Evolutionary conservation across 2,888 invertebrate species (phyloP).

Genomic region (Nomada fucata): DNA sequence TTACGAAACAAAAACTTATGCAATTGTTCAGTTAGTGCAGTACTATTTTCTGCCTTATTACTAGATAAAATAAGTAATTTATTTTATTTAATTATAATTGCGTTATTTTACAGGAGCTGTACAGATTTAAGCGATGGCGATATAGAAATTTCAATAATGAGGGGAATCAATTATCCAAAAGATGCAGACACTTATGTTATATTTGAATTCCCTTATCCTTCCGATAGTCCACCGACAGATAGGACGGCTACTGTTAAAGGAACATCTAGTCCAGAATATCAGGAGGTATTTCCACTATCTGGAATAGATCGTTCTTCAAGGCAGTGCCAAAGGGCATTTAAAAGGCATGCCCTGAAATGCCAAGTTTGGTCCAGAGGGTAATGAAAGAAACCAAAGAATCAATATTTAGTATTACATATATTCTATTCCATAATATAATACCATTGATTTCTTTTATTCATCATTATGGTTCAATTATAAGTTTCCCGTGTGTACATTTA

Average conservation of each 20-base stretch:
- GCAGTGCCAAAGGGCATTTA: constrained; percentile 93
- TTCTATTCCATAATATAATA: not conserved
- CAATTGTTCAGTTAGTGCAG: constrained; percentile 92
- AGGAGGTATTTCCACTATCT: constrained; percentile 88
- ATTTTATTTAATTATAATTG: not conserved
- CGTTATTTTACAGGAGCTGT: constrained; percentile 87
- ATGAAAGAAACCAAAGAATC: constrained; percentile 73
- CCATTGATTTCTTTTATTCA: not conserved
- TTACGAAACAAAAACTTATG: constrained; percentile 95
- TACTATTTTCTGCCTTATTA: constrained; percentile 20
- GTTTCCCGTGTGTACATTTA: not conserved
- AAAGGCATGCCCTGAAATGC: constrained; percentile 94
- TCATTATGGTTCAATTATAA: not conserved
- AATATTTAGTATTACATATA: constrained; percentile 27
- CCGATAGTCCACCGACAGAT: constrained; percentile 91
- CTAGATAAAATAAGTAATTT: constrained; percentile 4
- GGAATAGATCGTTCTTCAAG: constrained; percentile 92
- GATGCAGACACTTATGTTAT: constrained; percentile 97
- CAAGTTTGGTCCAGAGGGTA: constrained; percentile 97
- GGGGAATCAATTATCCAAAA: constrained; percentile 95
- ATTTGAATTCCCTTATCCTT: constrained; percentile 95
- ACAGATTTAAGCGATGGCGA: constrained; percentile 97
- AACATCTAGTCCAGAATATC: constrained; percentile 95
- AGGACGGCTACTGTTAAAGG: constrained; percentile 92
- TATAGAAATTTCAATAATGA: constrained; percentile 92